phyloP scores from a whole-genome alignment of 1,140 invertebrate species.

The Periplaneta americana region DNA sequence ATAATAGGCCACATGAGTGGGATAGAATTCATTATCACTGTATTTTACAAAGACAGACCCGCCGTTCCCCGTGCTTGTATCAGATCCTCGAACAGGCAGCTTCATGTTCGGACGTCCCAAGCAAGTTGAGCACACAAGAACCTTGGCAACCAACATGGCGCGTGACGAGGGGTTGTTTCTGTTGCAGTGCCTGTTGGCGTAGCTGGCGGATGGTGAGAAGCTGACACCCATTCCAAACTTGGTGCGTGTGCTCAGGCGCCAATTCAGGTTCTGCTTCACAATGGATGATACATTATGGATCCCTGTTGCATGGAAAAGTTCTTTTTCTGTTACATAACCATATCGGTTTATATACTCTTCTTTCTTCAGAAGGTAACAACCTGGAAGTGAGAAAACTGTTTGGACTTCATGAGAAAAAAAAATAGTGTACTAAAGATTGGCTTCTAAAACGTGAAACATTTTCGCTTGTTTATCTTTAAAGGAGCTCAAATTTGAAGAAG shows the following conservation, averaged over 20 bases:
- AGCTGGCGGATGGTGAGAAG: not conserved
- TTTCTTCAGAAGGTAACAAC: slow-evolving; percentile 4
- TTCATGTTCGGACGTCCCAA: not conserved
- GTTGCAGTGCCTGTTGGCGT: not conserved
- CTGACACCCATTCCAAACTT: slow-evolving; percentile 4
- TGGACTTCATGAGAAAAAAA: too few relatives aligned
- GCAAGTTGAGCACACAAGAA: not conserved
- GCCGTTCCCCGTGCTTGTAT: not conserved
- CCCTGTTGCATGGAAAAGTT: not conserved
- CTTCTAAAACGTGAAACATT: too few relatives aligned
- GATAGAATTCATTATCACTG: slow-evolving; percentile 6
- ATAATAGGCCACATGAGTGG: not conserved
- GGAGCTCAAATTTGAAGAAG: too few relatives aligned
- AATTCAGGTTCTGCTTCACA: not conserved
- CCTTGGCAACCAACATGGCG: not conserved
- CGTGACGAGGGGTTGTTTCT: not conserved
- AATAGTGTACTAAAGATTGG: too few relatives aligned
- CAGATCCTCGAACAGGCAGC: not conserved
- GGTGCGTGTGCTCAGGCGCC: not conserved
- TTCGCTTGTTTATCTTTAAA: too few relatives aligned
- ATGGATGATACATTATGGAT: not conserved
- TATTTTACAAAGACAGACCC: not conserved
- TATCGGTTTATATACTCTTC: not conserved
- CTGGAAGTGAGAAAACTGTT: too few relatives aligned
- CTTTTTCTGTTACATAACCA: not conserved